These are phyloP conservation scores for Poeciliopsis gracilis DNA, from an alignment of 2,797 vertebrate species.

Conservation along the genomic window DNA sequence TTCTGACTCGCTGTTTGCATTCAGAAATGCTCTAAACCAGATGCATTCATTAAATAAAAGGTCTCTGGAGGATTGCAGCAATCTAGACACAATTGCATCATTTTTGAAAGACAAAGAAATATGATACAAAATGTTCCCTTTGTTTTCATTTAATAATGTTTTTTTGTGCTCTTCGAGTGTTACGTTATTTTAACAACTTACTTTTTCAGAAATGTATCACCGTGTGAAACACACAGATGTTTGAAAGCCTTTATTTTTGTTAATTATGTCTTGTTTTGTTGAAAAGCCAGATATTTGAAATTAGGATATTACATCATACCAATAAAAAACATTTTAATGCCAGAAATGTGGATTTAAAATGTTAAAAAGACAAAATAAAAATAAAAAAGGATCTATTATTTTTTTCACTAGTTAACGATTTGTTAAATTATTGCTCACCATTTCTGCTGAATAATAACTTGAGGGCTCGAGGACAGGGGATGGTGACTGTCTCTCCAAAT, in stretches of 20 bases:
- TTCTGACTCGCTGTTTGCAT: background rate
- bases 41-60: background rate
- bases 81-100: background rate
- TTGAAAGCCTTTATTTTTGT: no score
- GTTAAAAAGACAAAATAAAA: background rate
- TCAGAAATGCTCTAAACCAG: background rate
- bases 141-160: background rate
- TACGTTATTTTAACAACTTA: background rate
- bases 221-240: no score
- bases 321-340: no score
- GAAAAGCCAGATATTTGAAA: no score
- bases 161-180: background rate
- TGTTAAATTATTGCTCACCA: slow-evolving; percentile 68
- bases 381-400: background rate
- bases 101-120: background rate
- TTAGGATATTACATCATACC: no score
- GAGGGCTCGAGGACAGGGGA: slow-evolving; percentile 87
- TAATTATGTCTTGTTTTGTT: no score
- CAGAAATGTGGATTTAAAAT: no score
- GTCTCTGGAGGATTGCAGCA: background rate
- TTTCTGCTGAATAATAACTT: slow-evolving; percentile 79
- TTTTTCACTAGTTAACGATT: background rate
- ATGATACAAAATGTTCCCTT: background rate
- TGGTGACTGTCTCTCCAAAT: slow-evolving; percentile 85
- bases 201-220: background rate